Base-by-base conservation (phyloP, 2,888 invertebrate genomes). In the Agrypnus murinus region DNA sequence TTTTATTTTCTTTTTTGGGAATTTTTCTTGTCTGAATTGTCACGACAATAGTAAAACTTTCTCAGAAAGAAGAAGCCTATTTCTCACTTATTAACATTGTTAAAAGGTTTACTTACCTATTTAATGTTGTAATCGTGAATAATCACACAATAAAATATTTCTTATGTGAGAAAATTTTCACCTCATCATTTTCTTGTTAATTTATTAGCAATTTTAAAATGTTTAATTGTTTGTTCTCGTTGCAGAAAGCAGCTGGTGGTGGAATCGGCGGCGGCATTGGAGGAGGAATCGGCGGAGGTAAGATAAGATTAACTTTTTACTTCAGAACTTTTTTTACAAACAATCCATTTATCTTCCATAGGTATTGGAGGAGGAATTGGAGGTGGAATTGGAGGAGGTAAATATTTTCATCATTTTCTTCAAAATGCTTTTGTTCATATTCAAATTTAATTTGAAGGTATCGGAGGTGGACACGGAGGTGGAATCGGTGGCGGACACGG, bases 401-500 rank as follows among this genome's bases (percentile, higher is more conserved):
- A 25, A 5, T n/a, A n/a, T 25, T 25, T 25, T 5, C 25, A 25
- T 25, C 25, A 25, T 25, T 25, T 25, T 25, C 25, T 25, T 3
- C 2, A 25, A 25, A 77, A 77, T 8, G 55, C 70, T 7, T 69
- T 72, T 32, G 72, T 73, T 60, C 75, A 77, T 32, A 55, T 63
- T 45, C 73, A 75, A 3, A 64, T 67, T 6, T 75, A 76, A 9
- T 60, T 70, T 15, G 77, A 81, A 19, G 80, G 80, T 8, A 79
- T 79, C 40, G 31, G 79, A 38, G n/a, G n/a, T n/a, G n/a, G n/a
- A n/a, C 79, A 78, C 25, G 78, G 77, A 76, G 86, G 85, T 45
- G 87, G 86, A 71, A 81, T 82, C 60, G 85, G 85, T 34, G 89
- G 88, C 57, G 84, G 82, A 43, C 78, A 81, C 57, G 84, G 83